Conservation (phyloP, 2,113 vertebrate species). For the Tyrannus savana region DNA sequence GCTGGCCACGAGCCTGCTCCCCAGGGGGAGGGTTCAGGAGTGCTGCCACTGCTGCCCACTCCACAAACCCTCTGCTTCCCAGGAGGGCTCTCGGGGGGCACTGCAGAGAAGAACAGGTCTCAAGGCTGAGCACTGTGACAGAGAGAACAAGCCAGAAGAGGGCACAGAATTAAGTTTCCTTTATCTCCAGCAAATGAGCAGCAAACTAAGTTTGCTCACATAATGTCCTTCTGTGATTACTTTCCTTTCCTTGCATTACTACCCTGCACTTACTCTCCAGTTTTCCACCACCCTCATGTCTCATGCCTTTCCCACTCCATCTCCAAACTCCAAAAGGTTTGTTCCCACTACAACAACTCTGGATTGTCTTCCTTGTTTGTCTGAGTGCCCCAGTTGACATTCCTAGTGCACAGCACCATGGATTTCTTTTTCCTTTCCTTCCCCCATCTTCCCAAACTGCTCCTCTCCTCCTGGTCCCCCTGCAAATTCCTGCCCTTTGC, state of each 20-base stretch:
- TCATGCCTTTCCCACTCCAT: not conserved
- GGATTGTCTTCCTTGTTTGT: fast-evolving
- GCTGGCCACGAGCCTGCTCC: not conserved
- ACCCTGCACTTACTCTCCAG: not conserved
- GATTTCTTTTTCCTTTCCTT: not conserved
- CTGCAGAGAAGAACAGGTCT: not conserved
- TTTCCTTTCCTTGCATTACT: not conserved
- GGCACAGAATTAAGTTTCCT: not conserved
- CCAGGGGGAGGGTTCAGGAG: not conserved
- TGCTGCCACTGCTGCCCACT: not conserved
- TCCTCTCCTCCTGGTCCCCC: not conserved
- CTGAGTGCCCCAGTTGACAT: not conserved
- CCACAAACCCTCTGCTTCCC: not conserved
- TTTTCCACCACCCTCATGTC: not conserved
- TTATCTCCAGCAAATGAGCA: not conserved
- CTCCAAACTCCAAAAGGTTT: not conserved
- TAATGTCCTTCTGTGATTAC: not conserved
- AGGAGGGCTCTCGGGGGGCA: not conserved
- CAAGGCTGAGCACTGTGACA: not conserved
- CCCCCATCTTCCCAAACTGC: not conserved
- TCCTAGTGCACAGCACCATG: not conserved
- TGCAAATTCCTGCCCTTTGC: not conserved
- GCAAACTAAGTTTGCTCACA: not conserved
- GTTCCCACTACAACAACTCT: not conserved
- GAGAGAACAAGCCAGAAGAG: not conserved